Percentiles rank a stretch among this genome's conserved stretches.
These are phyloP conservation scores for Garrulus glandarius DNA, from an alignment of 2,797 vertebrate species.

Conservation along the genomic window DNA sequence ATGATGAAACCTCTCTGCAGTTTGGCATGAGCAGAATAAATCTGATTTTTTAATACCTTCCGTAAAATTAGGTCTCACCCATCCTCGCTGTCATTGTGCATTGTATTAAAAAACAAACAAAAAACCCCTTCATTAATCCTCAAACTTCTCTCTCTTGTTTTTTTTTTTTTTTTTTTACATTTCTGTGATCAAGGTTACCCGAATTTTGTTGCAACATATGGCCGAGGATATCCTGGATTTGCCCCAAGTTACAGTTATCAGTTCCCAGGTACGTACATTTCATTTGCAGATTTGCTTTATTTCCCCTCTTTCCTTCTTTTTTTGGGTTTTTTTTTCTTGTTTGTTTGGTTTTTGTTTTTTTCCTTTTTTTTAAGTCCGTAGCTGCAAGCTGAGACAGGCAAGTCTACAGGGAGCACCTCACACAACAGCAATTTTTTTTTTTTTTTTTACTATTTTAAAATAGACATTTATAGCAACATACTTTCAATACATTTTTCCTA, in stretches of 20 bases:
- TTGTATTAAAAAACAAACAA: neutral
- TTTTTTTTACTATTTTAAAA: neutral
- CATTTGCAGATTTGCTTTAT: neutral
- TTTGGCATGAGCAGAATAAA: neutral
- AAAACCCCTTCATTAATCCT: neutral
- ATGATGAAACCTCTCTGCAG: neutral
- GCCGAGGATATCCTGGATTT: constrained; percentile 97
- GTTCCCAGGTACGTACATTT: constrained; percentile 90
- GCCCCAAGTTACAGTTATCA: constrained; percentile 99
- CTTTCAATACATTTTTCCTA: neutral
- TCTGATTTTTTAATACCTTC: neutral
- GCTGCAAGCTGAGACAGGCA: constrained; percentile 39
- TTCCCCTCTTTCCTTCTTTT: neutral
- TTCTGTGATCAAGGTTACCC: constrained; percentile 88
- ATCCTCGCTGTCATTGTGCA: neutral
- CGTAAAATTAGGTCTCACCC: neutral
- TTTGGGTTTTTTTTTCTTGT: too few species aligned
- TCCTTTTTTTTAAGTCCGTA: neutral
- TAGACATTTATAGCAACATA: neutral
- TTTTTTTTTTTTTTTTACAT: neutral
- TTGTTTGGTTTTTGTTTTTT: neutral
- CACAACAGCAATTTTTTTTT: neutral
- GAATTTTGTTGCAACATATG: constrained; percentile 98
- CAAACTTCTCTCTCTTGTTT: neutral
- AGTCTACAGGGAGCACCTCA: constrained; percentile 31